Evolutionary conservation across 37 sponge, comb jelly and placozoan species (phyloP).

Genomic region (Agelas oroides): DNA sequence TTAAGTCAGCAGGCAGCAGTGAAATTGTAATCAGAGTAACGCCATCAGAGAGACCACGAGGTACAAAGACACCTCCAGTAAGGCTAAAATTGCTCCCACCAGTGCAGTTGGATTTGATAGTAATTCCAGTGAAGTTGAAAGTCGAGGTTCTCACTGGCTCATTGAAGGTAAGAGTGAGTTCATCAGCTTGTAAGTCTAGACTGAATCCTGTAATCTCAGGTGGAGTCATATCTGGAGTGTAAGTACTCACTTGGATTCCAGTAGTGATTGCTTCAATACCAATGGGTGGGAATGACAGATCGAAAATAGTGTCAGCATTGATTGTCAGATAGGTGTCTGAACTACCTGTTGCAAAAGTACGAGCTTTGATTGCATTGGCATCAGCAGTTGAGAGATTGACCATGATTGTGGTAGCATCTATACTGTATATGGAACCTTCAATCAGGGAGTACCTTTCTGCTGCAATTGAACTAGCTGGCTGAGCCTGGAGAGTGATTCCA

Average conservation of each 20-base stretch:
- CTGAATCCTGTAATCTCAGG: conserved; percentile 61
- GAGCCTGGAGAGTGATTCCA: conserved; percentile 68
- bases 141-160: conserved; percentile 82
- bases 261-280: conserved; percentile 44
- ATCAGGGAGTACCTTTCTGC: conserved; percentile 66
- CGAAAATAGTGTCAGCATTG: conserved; percentile 55
- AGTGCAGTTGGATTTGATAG: conserved; percentile 66
- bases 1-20: conserved; percentile 64
- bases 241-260: conserved; percentile 48
- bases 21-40: conserved; percentile 55
- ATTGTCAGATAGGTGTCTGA: conserved; percentile 75
- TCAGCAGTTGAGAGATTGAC: conserved; percentile 73
- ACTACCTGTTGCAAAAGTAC: conserved; percentile 52
- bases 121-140: conserved; percentile 71
- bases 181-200: conserved; percentile 70
- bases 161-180: conserved; percentile 75
- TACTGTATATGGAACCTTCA: conserved; percentile 53
- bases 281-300: conserved; percentile 71
- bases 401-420: conserved; percentile 61
- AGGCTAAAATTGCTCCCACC: conserved; percentile 41
- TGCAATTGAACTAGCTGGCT: not conserved
- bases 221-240: conserved; percentile 70
- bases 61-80: conserved; percentile 72
- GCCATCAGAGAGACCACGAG: conserved; percentile 49
- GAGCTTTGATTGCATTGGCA: conserved; percentile 78